Evolutionary conservation across 2,797 vertebrate genomes (phyloP), one percentile per base, ranked within the genome.

Genomic region (Danio jaintianensis): DNA sequence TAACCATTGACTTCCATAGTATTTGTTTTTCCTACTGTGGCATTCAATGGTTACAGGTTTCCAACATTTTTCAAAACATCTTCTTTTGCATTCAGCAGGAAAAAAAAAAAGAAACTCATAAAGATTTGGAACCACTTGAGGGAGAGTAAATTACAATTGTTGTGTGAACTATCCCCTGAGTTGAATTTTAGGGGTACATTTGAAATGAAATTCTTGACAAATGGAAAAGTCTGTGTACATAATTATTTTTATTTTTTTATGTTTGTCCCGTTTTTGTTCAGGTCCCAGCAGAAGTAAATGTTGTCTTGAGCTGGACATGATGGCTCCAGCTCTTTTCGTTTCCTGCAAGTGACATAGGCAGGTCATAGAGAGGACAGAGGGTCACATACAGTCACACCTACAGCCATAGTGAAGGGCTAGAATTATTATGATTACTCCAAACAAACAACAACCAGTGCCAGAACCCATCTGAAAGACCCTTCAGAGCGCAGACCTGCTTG

Each of bases 331-430:
- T 78, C 87, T 90, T 82, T 80, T 80, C 79, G 53, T 72, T 66
- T 82, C 63, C 86, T 92, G 89, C 11, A 80, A 76, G 64, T 90
- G 91, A 85, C 88, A 89, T 29, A 29, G 87, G 56, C 64, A 80
- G 67, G 52, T 64, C n/a, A 55, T 45, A 56, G 67, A 75, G 45
- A 87, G 64, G 79, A 53, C 77, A 11, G 79, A 43, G 81, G 79
- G 81, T 89, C 82, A 75, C 68, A 36, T 56, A 61, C 13, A 36
- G 9, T 74, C 56, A 74, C 71, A 74, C 20, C 20, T 36, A 70
- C 50, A 55, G 56, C 43, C n/a, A 53, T 75, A 85, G 80, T 75
- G 74, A 92, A 92, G 92, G 89, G 90, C 91, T 93, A 89, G 29
- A 29, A 29, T 29, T 29, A 3, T 82, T 89, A 47, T 47, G 12